Evolutionary conservation across 2,888 invertebrate species (phyloP), one percentile per base, ranked within the genome.

Genomic region (Gandaritis pyraliata): DNA sequence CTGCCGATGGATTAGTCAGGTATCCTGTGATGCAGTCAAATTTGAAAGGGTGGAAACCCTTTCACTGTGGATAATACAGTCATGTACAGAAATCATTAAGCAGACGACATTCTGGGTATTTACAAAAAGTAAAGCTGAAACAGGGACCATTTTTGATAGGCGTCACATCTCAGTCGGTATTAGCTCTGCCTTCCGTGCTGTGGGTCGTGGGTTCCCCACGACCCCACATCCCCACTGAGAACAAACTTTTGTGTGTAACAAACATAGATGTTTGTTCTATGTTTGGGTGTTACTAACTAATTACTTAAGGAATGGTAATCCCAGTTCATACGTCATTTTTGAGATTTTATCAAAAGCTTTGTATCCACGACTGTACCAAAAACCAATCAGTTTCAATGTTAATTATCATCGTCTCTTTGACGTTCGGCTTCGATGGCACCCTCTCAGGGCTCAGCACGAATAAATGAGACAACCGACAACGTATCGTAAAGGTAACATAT

Each of bases 351-450:
- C 5, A 33, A 33, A 33, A 10, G 33, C 33, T 10, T 49, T 33
- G 4, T 51, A 12, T 2, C 39, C 18, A 29, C 36, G 60, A 30
- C 50, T 51, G 46, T 55, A 61, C 54, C 33, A 8, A 61, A 51
- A 61, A 47, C 56, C 56, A 61, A 61, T 61, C 56, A 52, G 46
- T 47, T 36, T 11, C 55, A 52, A 43, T 48, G 51, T 56, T 61
- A 56, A 61, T 61, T 61, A 61, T 61, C 54, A n/a, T 45, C 30
- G 30, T 30, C 51, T 30, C 61, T 61, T 61, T 61, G 61, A 61
- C 51, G 23, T 18, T 1, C 23, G 7, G 33, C 51, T 52, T 47
- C 56, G 41, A 33, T 16, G 7, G 33, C 50, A 51, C 55, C 51
- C 60, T 47, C 47, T 56, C 39, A 55, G 3, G 15, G 49, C 49